A percentile compares a stretch with the other conserved stretches of the same genome.
Conservation (phyloP, 2,797 vertebrate genomes). For the Rhinophrynus dorsalis region DNA sequence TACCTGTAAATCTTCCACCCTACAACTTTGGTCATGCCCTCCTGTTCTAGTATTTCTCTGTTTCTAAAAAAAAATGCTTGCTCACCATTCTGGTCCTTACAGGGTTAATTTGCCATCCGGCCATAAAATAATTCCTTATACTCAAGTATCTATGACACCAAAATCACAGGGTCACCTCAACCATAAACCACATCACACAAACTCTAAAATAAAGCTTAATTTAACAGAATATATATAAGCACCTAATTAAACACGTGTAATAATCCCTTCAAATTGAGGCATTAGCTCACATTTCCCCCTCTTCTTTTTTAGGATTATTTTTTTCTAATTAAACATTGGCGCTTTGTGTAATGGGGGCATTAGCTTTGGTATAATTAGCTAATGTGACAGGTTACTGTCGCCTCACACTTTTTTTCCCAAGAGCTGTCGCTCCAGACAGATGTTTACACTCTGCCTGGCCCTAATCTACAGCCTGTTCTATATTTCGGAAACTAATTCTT, state of each 20-base stretch:
- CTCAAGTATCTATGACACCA: too few species aligned
- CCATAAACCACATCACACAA: too few species aligned
- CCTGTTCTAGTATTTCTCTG: too few species aligned
- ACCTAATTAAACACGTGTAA: neutral
- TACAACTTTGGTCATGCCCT: too few species aligned
- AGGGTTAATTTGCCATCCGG: too few species aligned
- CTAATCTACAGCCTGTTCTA: slow-evolving; percentile 34
- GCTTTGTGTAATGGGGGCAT: neutral
- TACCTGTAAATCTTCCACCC: too few species aligned
- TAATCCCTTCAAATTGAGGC: neutral
- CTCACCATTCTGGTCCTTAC: too few species aligned
- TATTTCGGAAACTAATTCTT: slow-evolving; percentile 28
- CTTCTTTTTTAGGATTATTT: neutral
- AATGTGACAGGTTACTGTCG: slow-evolving; percentile 1
- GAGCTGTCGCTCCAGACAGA: slow-evolving; percentile 4
- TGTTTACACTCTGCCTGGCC: slow-evolving; percentile 26
- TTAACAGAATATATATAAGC: too few species aligned
- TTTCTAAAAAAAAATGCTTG: too few species aligned
- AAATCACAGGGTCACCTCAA: too few species aligned
- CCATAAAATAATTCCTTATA: too few species aligned
- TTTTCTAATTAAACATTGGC: neutral
- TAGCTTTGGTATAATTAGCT: neutral
- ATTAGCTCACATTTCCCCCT: neutral
- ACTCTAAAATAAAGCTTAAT: too few species aligned
- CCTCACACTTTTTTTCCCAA: slow-evolving; percentile 5